Evolutionary conservation across 1,140 invertebrate genomes (phyloP), one percentile per base, ranked within the genome.

Genomic region (Drosophila obscura): DNA sequence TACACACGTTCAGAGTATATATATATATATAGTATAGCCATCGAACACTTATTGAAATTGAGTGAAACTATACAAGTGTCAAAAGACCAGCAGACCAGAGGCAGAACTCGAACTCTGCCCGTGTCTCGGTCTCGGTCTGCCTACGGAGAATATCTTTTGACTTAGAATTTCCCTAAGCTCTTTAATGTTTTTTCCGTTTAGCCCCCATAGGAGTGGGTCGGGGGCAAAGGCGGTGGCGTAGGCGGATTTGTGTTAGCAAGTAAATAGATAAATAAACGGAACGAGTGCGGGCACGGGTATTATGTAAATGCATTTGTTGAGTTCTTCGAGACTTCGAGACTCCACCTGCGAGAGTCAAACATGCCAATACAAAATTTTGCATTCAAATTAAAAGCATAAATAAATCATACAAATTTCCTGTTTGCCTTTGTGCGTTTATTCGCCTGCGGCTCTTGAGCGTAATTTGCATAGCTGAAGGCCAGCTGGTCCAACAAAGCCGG

Each of bases 31-130:
- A 3, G 22, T 39, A 39, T 16, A 39, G 44, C 57, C 35, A 58
- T 49, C 51, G 60, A 76, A 68, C 83, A 73, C 75, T 88, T 87
- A 85, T 78, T 85, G 82, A 85, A 81, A 85, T 78, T 76, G 69
- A 82, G 52, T 48, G 83, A 88, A 87, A 87, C 83, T 80, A 77
- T 87, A 87, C 78, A 87, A 87, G 83, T 87, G 83, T 87, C 79
- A 82, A 82, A 76, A 79, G 83, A 69, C 49, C 60, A 78, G 60
- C 46, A 48, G 19, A 45, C 24, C 50, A 28, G 49, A 46, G 49
- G 19, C 22, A 58, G 43, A 35, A 57, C 61, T 51, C 64, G 59
- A 64, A 59, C 22, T 55, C 15, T 56, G 60, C 44, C 61, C 44
- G 19, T 22, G 43, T 64, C 52, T 35, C 9, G 8, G 43, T 64